These are phyloP conservation scores for Lophochroa leadbeateri DNA, from an alignment of 2,113 vertebrate species.

Conservation along the genomic window DNA sequence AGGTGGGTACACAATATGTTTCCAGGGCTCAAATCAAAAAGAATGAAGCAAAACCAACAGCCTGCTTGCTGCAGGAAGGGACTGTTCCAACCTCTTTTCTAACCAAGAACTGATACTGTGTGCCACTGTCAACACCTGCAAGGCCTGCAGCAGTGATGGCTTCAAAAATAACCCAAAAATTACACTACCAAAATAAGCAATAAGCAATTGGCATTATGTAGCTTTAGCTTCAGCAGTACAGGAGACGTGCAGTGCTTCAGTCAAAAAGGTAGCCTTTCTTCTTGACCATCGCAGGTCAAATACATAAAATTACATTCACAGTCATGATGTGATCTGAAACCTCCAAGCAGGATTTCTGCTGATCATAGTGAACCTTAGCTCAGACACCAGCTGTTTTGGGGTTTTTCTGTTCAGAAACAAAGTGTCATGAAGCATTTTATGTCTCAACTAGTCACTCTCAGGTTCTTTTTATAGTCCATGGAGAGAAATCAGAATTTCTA, in stretches of 20 bases:
- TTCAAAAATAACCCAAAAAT: not conserved
- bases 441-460: not conserved
- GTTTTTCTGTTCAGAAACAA: not conserved
- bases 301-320: not conserved
- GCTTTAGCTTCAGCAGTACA: not conserved
- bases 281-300: not conserved
- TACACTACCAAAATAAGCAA: not conserved
- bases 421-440: not conserved
- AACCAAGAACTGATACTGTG: not conserved
- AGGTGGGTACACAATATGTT: not conserved
- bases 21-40: not conserved
- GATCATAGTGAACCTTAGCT: not conserved
- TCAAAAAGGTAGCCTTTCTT: not conserved
- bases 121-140: not conserved
- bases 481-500: constrained; percentile 15
- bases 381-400: not conserved
- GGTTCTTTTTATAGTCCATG: not conserved
- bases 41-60: not conserved
- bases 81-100: not conserved
- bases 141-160: not conserved
- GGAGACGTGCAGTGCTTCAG: not conserved
- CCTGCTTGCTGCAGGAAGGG: not conserved
- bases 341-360: not conserved
- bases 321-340: not conserved
- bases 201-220: not conserved